These are phyloP conservation scores for Apodemia zela DNA, from an alignment of 2,888 invertebrate genomes.

Conservation along the genomic window DNA sequence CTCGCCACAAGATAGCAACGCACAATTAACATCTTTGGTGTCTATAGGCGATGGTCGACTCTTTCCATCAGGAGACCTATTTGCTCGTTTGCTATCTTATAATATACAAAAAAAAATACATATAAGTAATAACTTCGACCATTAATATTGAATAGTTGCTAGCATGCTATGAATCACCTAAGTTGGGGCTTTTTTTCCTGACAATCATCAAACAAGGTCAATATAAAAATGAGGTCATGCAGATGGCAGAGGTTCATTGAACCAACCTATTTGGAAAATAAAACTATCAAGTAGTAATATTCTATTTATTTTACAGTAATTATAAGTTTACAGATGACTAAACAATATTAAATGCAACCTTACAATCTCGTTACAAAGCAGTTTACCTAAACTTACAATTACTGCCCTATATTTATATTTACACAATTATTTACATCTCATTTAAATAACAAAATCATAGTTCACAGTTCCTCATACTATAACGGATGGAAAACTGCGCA, in stretches of 20 bases:
- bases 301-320: slow-evolving; percentile 49
- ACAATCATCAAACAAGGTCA: not conserved
- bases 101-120: too few relatives aligned
- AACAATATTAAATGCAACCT: slow-evolving; percentile 23
- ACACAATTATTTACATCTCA: slow-evolving; percentile 50
- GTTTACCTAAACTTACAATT: slow-evolving; percentile 65
- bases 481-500: slow-evolving; percentile 57
- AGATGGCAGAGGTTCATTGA: not conserved
- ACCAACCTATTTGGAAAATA: not conserved
- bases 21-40: too few relatives aligned
- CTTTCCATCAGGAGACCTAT: too few relatives aligned
- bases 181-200: too few relatives aligned
- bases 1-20: too few relatives aligned
- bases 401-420: slow-evolving; percentile 52
- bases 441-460: slow-evolving; percentile 55
- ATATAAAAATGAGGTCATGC: not conserved
- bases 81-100: too few relatives aligned
- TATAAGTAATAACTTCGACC: too few relatives aligned
- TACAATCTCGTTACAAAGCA: slow-evolving; percentile 19
- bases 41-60: too few relatives aligned
- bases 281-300: slow-evolving; percentile 18
- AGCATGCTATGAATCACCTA: too few relatives aligned
- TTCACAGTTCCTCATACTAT: slow-evolving; percentile 51
- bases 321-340: slow-evolving; percentile 47
- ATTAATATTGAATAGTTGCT: too few relatives aligned